phyloP scores from a whole-genome alignment of 1,140 invertebrate genomes.

The Musca domestica region DNA sequence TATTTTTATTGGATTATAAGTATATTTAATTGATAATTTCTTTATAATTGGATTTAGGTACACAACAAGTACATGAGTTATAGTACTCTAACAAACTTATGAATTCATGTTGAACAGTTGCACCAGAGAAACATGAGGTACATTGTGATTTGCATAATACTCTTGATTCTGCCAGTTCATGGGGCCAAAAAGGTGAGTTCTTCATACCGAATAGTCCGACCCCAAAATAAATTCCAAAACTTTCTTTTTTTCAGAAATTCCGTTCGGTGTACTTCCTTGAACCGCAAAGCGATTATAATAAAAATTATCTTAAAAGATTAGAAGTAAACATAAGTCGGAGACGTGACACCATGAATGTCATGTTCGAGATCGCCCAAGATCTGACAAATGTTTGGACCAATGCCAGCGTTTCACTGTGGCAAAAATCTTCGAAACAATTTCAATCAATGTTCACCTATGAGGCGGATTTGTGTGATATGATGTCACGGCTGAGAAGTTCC shows the following conservation, averaged over 20 bases:
- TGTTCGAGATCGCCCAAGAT: not conserved
- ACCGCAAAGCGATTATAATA: not conserved
- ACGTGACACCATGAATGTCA: not conserved
- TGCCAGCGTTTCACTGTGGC: not conserved
- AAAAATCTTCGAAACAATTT: not conserved
- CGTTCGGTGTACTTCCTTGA: not conserved
- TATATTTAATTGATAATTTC: too few relatives aligned
- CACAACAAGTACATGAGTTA: too few relatives aligned
- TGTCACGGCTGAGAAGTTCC: not conserved
- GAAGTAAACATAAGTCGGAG: not conserved
- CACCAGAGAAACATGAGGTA: not conserved
- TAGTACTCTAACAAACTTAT: too few relatives aligned
- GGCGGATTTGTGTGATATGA: not conserved
- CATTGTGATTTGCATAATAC: not conserved
- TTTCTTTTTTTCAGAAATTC: not conserved
- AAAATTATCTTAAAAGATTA: not conserved
- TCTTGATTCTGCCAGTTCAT: too few relatives aligned
- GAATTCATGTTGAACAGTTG: not conserved
- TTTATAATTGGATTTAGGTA: too few relatives aligned
- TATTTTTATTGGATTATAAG: too few relatives aligned
- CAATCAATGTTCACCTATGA: not conserved
- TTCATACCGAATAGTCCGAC: too few relatives aligned
- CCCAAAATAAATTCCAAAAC: not conserved
- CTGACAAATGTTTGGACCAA: not conserved
- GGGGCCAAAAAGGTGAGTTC: too few relatives aligned